Evolutionary conservation across 2,797 vertebrate species (phyloP).

Genomic region (Myotis daubentonii): DNA sequence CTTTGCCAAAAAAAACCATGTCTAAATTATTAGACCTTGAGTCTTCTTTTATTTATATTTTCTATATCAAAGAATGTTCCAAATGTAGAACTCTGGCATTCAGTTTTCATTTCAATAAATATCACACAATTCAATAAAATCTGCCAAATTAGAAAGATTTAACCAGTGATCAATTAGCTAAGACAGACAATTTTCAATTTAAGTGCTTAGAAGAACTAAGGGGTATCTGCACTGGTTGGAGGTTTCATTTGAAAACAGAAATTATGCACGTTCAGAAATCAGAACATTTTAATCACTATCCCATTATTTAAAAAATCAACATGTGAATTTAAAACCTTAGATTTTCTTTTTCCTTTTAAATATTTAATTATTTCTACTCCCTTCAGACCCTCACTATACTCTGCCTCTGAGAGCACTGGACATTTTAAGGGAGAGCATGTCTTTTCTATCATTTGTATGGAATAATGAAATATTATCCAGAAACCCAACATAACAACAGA

Average conservation of each 20-base stretch:
- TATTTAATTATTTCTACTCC: slow-evolving; percentile 34
- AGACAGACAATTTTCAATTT: background rate
- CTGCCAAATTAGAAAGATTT: background rate
- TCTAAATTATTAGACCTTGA: background rate
- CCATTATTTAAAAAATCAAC: slow-evolving; percentile 15
- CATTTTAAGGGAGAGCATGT: slow-evolving; percentile 18
- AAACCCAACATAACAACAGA: slow-evolving; percentile 18
- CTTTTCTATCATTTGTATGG: background rate
- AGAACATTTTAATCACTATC: background rate
- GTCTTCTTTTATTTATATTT: background rate
- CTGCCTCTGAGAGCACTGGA: background rate
- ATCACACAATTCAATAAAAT: background rate
- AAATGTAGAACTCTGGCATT: background rate
- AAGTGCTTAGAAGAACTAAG: background rate
- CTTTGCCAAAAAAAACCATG: background rate
- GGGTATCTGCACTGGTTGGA: background rate
- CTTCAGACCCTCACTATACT: background rate
- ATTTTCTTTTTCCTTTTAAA: slow-evolving; percentile 27
- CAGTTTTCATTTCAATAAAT: slow-evolving; percentile 41
- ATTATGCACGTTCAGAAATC: background rate
- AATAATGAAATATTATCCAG: slow-evolving; percentile 51
- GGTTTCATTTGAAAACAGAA: slow-evolving; percentile 37
- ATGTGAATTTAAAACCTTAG: background rate
- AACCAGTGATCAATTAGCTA: background rate
- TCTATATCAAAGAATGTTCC: background rate